Conservation (phyloP, 92 coral and sea anemone species). For the Umimayanthus kanabou region DNA sequence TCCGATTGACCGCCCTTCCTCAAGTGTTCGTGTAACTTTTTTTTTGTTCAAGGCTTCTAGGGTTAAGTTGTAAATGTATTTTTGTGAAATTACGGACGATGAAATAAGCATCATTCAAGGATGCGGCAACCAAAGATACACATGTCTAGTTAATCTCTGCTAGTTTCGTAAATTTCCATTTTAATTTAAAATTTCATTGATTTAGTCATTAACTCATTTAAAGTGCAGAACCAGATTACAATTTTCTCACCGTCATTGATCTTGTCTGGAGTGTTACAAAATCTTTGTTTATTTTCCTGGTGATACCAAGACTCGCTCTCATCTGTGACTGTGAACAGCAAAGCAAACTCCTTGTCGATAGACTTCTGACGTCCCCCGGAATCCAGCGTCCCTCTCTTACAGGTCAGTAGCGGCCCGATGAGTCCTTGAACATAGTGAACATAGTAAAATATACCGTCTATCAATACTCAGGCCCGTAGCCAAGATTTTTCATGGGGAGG, state of each 20-base stretch:
- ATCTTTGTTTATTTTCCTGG: conserved; percentile 63
- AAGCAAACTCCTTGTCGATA: conserved; percentile 77
- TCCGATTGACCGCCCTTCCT: too few species aligned
- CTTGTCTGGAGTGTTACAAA: conserved; percentile 41
- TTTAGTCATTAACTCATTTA: background rate
- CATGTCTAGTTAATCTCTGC: background rate
- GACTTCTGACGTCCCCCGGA: conserved; percentile 60
- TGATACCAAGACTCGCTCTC: conserved; percentile 92
- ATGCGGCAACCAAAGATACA: too few species aligned
- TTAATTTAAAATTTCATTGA: too few species aligned
- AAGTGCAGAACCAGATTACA: background rate
- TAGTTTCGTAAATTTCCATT: background rate
- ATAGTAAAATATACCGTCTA: background rate
- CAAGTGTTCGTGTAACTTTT: too few species aligned
- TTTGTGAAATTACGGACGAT: too few species aligned
- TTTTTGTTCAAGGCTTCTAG: too few species aligned
- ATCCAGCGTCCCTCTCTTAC: conserved; percentile 79
- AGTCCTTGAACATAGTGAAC: conserved; percentile 54
- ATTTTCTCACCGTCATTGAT: conserved; percentile 7
- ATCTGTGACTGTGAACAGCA: conserved; percentile 83
- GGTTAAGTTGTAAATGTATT: too few species aligned
- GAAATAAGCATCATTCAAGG: too few species aligned
- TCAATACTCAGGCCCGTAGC: background rate
- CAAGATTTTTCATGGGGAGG: too few species aligned
- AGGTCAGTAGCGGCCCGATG: conserved; percentile 85